Percentiles rank a stretch among this genome's conserved stretches.
phyloP scores from a whole-genome alignment of 2,888 invertebrate genomes.

The Clistopyga incitator region DNA sequence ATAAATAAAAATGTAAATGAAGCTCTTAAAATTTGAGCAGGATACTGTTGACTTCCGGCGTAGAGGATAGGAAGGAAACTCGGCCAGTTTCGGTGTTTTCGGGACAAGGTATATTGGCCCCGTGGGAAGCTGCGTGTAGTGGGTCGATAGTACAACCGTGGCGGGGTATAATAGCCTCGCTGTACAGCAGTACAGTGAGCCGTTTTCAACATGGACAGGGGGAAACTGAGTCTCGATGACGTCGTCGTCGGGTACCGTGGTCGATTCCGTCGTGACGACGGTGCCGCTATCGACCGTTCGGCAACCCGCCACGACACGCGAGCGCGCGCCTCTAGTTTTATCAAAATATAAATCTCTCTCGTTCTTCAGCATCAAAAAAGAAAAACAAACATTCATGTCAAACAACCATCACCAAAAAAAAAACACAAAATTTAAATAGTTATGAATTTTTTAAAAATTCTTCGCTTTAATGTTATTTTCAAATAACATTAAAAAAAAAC shows the following conservation, averaged over 20 bases:
- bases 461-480: no score
- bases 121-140: slow-evolving; percentile 72
- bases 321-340: not conserved
- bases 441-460: not conserved
- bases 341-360: not conserved
- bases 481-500: no score
- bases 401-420: not conserved
- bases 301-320: slow-evolving; percentile 32
- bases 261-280: slow-evolving; percentile 53
- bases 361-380: not conserved
- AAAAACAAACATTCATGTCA: not conserved
- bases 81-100: not conserved
- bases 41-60: no score
- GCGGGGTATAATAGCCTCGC: slow-evolving; percentile 5
- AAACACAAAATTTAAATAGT: no score
- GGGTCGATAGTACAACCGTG: slow-evolving; percentile 74
- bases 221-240: slow-evolving; percentile 38
- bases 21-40: no score
- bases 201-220: slow-evolving; percentile 36
- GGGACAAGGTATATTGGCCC: slow-evolving; percentile 63
- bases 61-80: not conserved
- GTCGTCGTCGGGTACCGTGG: slow-evolving; percentile 42
- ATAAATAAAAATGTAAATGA: not conserved
- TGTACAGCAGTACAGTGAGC: slow-evolving; percentile 24
- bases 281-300: slow-evolving; percentile 38